Percentiles rank a stretch among this genome's conserved stretches.
phyloP scores from a whole-genome alignment of 2,113 vertebrate genomes.

The Gnathonemus echidnorhynchus region DNA sequence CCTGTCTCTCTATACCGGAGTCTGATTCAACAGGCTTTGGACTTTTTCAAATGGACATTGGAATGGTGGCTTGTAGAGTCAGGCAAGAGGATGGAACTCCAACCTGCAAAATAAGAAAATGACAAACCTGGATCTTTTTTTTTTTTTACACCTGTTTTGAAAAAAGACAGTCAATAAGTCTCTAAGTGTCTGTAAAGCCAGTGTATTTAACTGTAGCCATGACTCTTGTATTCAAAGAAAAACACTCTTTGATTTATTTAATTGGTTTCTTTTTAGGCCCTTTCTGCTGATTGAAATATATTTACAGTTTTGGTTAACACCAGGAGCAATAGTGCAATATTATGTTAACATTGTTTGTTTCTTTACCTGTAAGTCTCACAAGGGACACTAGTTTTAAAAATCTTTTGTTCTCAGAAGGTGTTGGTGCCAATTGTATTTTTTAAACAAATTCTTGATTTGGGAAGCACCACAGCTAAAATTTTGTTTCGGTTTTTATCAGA shows the following conservation, averaged over 20 bases:
- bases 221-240: slow-evolving; percentile 61
- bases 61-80: slow-evolving; percentile 19
- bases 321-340: not conserved
- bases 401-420: slow-evolving; percentile 16
- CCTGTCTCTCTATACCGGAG: slow-evolving; percentile 97
- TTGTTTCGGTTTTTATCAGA: not conserved
- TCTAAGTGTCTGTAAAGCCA: slow-evolving; percentile 51
- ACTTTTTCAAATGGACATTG: slow-evolving; percentile 45
- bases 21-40: slow-evolving; percentile 63
- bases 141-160: slow-evolving; percentile 36
- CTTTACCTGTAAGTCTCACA: not conserved
- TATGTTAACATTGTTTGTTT: slow-evolving; percentile 7
- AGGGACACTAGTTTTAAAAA: not conserved
- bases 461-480: not conserved
- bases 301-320: not conserved
- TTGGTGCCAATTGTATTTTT: slow-evolving; percentile 37
- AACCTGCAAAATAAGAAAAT: slow-evolving; percentile 22
- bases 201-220: slow-evolving; percentile 71
- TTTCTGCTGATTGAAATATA: not conserved
- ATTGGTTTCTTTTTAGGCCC: slow-evolving; percentile 54
- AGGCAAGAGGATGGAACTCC: slow-evolving; percentile 26
- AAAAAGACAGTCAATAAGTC: slow-evolving; percentile 36
- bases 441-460: not conserved
- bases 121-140: slow-evolving; percentile 28
- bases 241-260: slow-evolving; percentile 65